Evolutionary conservation across 2,113 vertebrate species (phyloP), one percentile per base, ranked within the genome.

Genomic region (Rhea americana): DNA sequence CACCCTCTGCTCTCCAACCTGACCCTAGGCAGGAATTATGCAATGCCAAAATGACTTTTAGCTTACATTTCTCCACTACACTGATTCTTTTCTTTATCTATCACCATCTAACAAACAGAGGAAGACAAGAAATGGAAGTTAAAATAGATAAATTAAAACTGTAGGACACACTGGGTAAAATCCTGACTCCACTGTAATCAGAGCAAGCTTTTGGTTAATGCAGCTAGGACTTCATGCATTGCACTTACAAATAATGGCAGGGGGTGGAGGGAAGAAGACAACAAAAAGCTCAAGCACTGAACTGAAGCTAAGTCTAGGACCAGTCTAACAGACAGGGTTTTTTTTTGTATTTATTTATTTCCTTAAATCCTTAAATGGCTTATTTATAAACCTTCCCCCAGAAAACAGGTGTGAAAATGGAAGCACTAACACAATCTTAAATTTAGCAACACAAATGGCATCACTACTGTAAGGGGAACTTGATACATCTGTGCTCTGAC

Each of bases 391-490:
- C 21, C 48, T 56, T 50, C 50, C 43, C 30, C 26, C 45, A 39
- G 21, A 51, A 71, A 72, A 59, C 1, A 7, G 26, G 19, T 26
- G 4, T 70, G 39, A 66, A 51, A 59, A 72, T n/a, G 76, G 65
- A 53, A 59, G 65, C 22, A 63, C 63, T 51, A 48, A 51, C 58
- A 77, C 56, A 17, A 37, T 14, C 56, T 87, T 82, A 70, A 91
- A 76, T 91, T 82, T 71, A 91, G 83, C 56, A 91, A 50, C 83
- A 58, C 63, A 71, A 91, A 71, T 77, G 83, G 77, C 70, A 56
- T n/a, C 77, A 12, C 56, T 58, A 19, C 72, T 65, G 24, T 58
- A 65, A 63, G 71, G 35, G 56, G 83, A 82, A 70, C 71, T 37
- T 32, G 43, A 37, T 30, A 62, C 70, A 76, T 75, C n/a, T 63